Percentiles rank a stretch among this genome's conserved stretches.
Conservation (phyloP, 2,888 invertebrate genomes). For the Colletes collaris region DNA sequence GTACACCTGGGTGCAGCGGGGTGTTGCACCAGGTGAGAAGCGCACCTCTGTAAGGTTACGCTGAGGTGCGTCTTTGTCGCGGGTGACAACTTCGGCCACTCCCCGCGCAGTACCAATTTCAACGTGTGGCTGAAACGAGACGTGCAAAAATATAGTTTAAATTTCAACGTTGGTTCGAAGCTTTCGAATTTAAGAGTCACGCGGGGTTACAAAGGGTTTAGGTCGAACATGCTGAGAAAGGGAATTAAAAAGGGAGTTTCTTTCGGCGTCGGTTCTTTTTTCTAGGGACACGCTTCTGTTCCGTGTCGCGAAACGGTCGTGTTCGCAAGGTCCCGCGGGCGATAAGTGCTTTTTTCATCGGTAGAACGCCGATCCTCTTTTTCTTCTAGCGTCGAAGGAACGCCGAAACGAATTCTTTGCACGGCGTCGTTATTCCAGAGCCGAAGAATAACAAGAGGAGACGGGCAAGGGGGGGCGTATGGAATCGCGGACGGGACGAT, state of each 20-base stretch:
- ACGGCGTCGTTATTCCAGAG: slow-evolving; percentile 7
- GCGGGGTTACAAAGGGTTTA: too few species aligned
- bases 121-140: slow-evolving; percentile 77
- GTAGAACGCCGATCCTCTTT: background rate
- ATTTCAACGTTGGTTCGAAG: too few species aligned
- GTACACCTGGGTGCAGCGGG: slow-evolving; percentile 85
- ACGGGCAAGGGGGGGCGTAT: background rate
- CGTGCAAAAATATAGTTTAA: background rate
- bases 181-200: too few species aligned
- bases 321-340: background rate
- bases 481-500: slow-evolving; percentile 22
- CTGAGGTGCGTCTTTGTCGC: slow-evolving; percentile 83
- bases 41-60: slow-evolving; percentile 83
- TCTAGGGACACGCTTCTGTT: background rate
- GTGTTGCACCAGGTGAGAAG: slow-evolving; percentile 81
- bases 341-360: background rate
- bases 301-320: background rate
- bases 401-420: slow-evolving; percentile 2
- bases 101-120: slow-evolving; percentile 84
- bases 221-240: too few species aligned
- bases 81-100: slow-evolving; percentile 85
- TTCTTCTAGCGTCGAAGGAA: background rate
- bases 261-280: background rate
- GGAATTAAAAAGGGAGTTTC: too few species aligned
- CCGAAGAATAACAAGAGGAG: slow-evolving; percentile 9